Percentiles rank a stretch among this genome's conserved stretches.
Conservation (phyloP, 2,888 invertebrate genomes). For the Steinernema scapterisci region DNA sequence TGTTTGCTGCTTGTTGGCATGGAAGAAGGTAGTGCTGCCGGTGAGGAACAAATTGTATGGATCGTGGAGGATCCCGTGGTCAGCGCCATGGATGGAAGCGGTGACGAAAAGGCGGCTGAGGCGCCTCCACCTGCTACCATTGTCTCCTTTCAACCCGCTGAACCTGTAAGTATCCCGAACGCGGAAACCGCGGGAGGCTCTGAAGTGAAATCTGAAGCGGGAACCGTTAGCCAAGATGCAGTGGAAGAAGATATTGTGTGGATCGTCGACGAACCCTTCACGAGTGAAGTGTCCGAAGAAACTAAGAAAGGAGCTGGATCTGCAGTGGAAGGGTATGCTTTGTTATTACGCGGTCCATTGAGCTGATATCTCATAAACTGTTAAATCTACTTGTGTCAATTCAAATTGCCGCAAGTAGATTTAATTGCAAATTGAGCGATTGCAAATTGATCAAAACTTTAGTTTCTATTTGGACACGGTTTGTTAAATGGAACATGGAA, state of each 20-base stretch:
- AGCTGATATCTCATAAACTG: too few species aligned
- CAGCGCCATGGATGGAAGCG: background rate
- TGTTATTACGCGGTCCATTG: too few species aligned
- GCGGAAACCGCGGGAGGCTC: background rate
- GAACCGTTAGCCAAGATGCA: too few species aligned
- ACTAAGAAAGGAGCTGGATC: background rate
- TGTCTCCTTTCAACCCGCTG: background rate
- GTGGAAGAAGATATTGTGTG: constrained; percentile 12
- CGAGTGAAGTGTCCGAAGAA: background rate
- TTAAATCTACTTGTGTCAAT: too few species aligned
- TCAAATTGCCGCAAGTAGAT: too few species aligned
- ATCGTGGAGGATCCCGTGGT: background rate
- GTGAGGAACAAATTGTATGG: constrained; percentile 18
- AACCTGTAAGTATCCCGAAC: background rate
- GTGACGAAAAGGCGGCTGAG: background rate
- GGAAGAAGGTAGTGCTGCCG: constrained; percentile 29
- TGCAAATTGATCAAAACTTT: too few species aligned
- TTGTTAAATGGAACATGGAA: too few species aligned
- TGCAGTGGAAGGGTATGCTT: background rate
- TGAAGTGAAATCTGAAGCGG: background rate
- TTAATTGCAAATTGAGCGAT: too few species aligned
- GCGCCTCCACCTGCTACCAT: background rate
- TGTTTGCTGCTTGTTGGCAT: constrained; percentile 29
- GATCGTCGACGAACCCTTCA: background rate
- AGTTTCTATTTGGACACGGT: too few species aligned